These are phyloP conservation scores for Zaprionus ornatus DNA, from an alignment of 1,140 invertebrate species.

Conservation along the genomic window DNA sequence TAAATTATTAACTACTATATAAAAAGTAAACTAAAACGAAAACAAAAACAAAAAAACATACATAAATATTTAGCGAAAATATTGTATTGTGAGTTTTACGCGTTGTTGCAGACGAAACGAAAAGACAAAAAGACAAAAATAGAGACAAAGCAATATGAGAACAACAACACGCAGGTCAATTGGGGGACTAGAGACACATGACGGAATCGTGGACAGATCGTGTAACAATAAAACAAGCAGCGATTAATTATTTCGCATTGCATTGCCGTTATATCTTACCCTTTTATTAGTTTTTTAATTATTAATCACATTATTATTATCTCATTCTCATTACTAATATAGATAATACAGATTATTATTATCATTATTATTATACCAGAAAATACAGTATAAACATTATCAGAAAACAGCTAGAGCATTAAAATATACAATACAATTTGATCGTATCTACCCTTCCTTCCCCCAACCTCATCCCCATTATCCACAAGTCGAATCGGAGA, in stretches of 20 bases:
- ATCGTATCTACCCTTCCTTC: constrained; percentile 52
- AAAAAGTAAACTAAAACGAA: constrained; percentile 61
- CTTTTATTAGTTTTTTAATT: constrained; percentile 38
- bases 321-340: constrained; percentile 15
- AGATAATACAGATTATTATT: not conserved
- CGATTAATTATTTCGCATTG: not conserved
- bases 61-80: constrained; percentile 81
- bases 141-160: constrained; percentile 38
- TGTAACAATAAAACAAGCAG: not conserved
- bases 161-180: constrained; percentile 13
- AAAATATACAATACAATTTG: constrained; percentile 59
- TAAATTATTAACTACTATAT: constrained; percentile 80
- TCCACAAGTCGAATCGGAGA: constrained; percentile 10
- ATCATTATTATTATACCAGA: constrained; percentile 48
- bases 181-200: not conserved
- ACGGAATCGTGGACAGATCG: not conserved
- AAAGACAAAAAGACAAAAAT: constrained; percentile 51
- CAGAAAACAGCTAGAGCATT: constrained; percentile 8
- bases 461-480: constrained; percentile 3
- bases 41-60: constrained; percentile 45
- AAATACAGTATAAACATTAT: constrained; percentile 22
- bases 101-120: constrained; percentile 75
- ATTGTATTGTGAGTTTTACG: constrained; percentile 82
- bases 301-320: constrained; percentile 1
- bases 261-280: constrained; percentile 20